These are phyloP conservation scores for Hoplostethus atlanticus DNA, from an alignment of 2,797 vertebrate genomes.

Conservation along the genomic window DNA sequence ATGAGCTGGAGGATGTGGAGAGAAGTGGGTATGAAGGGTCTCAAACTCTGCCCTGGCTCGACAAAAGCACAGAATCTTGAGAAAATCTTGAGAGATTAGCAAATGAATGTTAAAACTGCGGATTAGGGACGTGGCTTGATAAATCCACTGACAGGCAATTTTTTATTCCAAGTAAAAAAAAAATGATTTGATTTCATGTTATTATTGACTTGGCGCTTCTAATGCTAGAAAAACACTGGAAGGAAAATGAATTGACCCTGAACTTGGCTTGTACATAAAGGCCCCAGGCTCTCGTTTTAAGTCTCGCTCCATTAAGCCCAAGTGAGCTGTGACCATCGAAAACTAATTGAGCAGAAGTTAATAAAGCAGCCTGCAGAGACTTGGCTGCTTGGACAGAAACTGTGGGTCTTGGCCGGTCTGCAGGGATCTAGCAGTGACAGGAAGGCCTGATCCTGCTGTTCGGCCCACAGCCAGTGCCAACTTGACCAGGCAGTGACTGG, in stretches of 20 bases:
- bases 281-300: conserved; percentile 54
- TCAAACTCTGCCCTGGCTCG: conserved; percentile 34
- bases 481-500: conserved; percentile 59
- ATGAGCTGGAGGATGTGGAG: conserved; percentile 44
- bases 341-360: conserved; percentile 79
- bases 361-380: conserved; percentile 64
- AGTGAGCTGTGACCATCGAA: conserved; percentile 72
- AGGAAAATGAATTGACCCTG: conserved; percentile 47
- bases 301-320: conserved; percentile 68
- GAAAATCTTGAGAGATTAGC: conserved; percentile 69
- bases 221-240: conserved; percentile 22
- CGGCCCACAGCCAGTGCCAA: conserved; percentile 54
- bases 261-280: conserved; percentile 68
- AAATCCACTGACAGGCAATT: conserved; percentile 57
- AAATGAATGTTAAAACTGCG: conserved; percentile 62
- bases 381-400: conserved; percentile 55
- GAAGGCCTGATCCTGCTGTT: conserved; percentile 58
- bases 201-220: not conserved
- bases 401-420: conserved; percentile 55
- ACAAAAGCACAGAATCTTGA: conserved; percentile 65
- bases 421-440: conserved; percentile 45
- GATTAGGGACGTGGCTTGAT: conserved; percentile 70
- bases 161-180: conserved; percentile 37
- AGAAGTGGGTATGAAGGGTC: conserved; percentile 25
- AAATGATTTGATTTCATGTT: conserved; percentile 39